Conservation (phyloP, 2,888 invertebrate species). For the Eledone cirrhosa region DNA sequence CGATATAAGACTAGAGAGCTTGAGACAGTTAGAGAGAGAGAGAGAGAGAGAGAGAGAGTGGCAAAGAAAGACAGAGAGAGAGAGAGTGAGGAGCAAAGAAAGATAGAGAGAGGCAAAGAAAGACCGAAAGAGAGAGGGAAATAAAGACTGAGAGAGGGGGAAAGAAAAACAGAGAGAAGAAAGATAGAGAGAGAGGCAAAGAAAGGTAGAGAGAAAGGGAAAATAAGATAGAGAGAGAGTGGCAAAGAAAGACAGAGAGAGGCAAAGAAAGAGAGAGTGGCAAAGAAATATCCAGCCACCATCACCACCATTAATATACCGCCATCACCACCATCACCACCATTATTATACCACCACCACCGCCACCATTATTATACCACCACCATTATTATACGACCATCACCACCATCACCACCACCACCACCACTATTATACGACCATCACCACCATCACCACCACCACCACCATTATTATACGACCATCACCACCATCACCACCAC, state of each 20-base stretch:
- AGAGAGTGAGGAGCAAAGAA: not conserved
- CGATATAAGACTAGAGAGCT: not conserved
- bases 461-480: not conserved
- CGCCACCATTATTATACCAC: constrained; percentile 19
- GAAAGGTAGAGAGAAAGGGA: not conserved
- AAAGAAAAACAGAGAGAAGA: not conserved
- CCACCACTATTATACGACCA: not conserved
- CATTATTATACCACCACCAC: not conserved
- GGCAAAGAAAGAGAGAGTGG: not conserved
- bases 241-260: not conserved
- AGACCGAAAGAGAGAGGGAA: not conserved
- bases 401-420: not conserved
- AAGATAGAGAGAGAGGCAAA: not conserved
- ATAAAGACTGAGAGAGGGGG: not conserved
- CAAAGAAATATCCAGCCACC: not conserved
- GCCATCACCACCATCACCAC: not conserved
- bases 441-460: not conserved
- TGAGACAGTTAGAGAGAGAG: not conserved
- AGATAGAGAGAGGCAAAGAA: not conserved
- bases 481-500: not conserved
- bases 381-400: not conserved
- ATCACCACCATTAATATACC: not conserved
- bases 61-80: not conserved
- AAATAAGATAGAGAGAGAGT: not conserved
- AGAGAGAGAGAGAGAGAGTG: not conserved